Evolutionary conservation across 1,140 invertebrate genomes (phyloP), one percentile per base, ranked within the genome.

Genomic region (Drosophila mojavensis): DNA sequence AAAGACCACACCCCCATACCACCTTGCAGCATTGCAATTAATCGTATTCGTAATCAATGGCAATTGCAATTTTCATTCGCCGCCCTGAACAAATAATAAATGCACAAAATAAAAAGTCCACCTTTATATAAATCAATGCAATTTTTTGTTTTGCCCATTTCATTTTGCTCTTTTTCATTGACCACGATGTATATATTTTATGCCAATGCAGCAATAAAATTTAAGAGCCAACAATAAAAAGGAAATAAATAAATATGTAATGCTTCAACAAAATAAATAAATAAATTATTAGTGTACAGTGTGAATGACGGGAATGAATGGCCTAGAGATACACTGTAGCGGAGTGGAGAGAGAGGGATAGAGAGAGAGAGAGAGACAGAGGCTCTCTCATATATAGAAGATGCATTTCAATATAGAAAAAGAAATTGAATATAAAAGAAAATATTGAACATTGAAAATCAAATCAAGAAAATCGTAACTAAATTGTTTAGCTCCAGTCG

Each of bases 131-230:
- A 75, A 75, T 77, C 51, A 81, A 78, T 58, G 20, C 1, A 26
- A 3, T 9, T 15, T 39, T 28, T 73, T 59, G 36, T 53, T 56
- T 53, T 20, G 0, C 10, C 28, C 28, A 30, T 30, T 30, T 30
- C 28, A 30, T 33, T 9, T 33, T 33, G 7, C 10, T 61, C 15
- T 28, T 50, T 58, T 43, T 17, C 28, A 26, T 48, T 58, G 53
- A 41, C 69, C 15, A 51, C 51, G 58, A 53, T 33, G 45, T 54
- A 79, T 88, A 24, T 24, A 24, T 30, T 88, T 86, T 83, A 45
- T 78, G 83, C 79, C 45, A 51, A 62, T 82, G 39, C 76, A 79
- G 83, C 83, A 86, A 65, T 73, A 82, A 77, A 69, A 69, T 17
- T 60, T 33, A 75, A 65, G 58, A 58, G 50, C 60, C 41, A 7